Conservation (phyloP, 2,113 vertebrate species). For the Peromyscus californicus region DNA sequence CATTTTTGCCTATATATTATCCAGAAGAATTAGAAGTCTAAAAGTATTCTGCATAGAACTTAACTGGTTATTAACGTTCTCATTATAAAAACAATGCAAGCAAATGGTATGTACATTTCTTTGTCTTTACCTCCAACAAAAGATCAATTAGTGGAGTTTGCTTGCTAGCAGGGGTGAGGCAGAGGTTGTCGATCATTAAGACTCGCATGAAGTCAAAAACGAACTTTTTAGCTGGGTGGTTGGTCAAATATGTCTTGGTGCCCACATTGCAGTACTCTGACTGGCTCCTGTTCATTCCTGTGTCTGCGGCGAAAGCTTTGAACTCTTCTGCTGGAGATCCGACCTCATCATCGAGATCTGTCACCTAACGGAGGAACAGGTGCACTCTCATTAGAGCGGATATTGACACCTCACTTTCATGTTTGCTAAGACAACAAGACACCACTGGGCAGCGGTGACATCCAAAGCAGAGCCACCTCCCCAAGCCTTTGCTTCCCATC, state of each 20-base stretch:
- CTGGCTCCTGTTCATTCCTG: conserved; percentile 99
- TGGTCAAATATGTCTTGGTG: conserved; percentile 98
- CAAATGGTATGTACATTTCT: not conserved
- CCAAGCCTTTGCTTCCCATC: not conserved
- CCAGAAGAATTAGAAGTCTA: not conserved
- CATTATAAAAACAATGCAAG: not conserved
- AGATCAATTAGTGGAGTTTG: conserved; percentile 97
- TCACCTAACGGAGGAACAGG: conserved; percentile 89
- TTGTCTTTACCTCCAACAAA: conserved; percentile 93
- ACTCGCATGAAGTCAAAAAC: conserved; percentile 99
- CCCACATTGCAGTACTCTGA: conserved; percentile 99
- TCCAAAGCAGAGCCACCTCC: not conserved
- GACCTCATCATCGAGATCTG: conserved; percentile 96
- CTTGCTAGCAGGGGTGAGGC: conserved; percentile 96
- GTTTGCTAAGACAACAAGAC: conserved; percentile 1
- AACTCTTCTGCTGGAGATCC: conserved; percentile 98
- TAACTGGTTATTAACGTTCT: not conserved
- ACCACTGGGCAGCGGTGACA: not conserved
- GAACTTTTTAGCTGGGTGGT: conserved; percentile 98
- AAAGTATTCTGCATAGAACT: not conserved
- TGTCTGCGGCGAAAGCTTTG: conserved; percentile 95
- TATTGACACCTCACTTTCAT: not conserved
- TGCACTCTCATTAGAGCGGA: not conserved
- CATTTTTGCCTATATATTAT: not conserved
- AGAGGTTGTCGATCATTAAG: conserved; percentile 98